These are phyloP conservation scores for Hyperoplus immaculatus DNA, from an alignment of 2,797 vertebrate species.

Conservation along the genomic window DNA sequence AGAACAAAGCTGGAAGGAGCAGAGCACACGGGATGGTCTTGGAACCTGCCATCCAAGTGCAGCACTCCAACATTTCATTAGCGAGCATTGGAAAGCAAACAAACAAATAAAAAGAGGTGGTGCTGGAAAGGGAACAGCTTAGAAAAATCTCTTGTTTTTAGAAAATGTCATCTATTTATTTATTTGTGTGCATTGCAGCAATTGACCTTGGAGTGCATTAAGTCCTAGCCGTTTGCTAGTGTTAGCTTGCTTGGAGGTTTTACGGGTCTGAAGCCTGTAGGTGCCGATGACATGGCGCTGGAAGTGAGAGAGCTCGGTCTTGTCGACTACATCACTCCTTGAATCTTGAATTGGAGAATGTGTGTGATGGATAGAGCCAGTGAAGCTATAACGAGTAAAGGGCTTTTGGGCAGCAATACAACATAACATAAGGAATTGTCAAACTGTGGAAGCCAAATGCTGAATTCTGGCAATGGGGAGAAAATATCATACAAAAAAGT, in stretches of 20 bases:
- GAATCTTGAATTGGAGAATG: conserved; percentile 44
- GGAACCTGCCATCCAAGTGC: conserved; percentile 60
- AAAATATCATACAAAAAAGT: conserved; percentile 25
- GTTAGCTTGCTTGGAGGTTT: conserved; percentile 63
- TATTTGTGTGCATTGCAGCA: conserved; percentile 57
- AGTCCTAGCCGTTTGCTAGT: conserved; percentile 65
- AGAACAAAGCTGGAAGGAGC: conserved; percentile 76
- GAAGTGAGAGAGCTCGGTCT: conserved; percentile 49
- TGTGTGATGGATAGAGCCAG: conserved; percentile 48
- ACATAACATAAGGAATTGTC: conserved; percentile 62
- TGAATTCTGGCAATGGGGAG: conserved; percentile 33
- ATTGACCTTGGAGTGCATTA: conserved; percentile 70
- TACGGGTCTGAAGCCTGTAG: conserved; percentile 58
- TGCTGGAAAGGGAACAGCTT: conserved; percentile 36
- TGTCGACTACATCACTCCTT: conserved; percentile 54
- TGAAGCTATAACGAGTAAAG: background rate
- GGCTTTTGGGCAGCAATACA: conserved; percentile 42
- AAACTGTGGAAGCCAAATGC: conserved; percentile 45
- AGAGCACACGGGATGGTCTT: conserved; percentile 57
- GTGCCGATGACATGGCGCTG: conserved; percentile 75
- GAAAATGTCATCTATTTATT: conserved; percentile 67
- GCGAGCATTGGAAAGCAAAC: conserved; percentile 65
- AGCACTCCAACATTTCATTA: conserved; percentile 84
- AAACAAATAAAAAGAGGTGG: conserved; percentile 44
- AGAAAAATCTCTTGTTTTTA: conserved; percentile 56